Base-by-base conservation (phyloP, 2,113 vertebrate species). In the Sebastes fasciatus region DNA sequence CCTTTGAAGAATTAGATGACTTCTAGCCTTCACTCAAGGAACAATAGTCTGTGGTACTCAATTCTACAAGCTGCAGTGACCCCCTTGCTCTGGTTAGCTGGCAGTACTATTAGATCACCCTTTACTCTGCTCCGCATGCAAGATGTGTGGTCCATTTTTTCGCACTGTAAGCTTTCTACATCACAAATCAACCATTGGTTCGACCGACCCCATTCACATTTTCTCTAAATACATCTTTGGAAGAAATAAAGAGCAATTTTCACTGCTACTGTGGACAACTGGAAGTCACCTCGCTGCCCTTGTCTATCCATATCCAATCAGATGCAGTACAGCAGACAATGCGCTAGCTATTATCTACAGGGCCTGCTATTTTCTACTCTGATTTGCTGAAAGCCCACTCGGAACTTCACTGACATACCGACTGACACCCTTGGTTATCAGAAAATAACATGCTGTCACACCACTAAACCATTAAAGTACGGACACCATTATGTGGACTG, bases 401-500 rank as follows among this genome's bases (percentile, higher is more conserved):
- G 77, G 79, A 70, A 62, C 63, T 63, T 73, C 13, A 17, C 55
- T 71, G 78, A 76, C 72, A 72, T n/a, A 78, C 49, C 23, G 70
- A 63, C 49, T 60, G 68, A 63, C 51, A 62, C 3, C 2, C 5
- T 49, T 23, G n/a, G 55, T 90, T 81, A 81, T 86, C 45, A 78
- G 79, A 70, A 90, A 90, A 88, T 88, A 89, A 69, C 73, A 86
- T 5, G 40, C 73, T 90, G 74, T 76, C 75, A 80, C 23, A 72
- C 11, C 74, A 61, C 48, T 42, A 55, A 46, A 57, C 58, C 64
- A 77, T 84, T 80, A 87, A 82, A 84, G 72, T 64, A 82, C 52
- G 57, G 69, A 64, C 2, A 34, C 66, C 52, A 78, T 88, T 86
- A 85, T 76, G 65, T 58, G 67, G 49, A 65, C 75, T 68, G 74